These are phyloP conservation scores for Protaetia brevitarsis DNA, from an alignment of 1,140 invertebrate species.

Conservation along the genomic window DNA sequence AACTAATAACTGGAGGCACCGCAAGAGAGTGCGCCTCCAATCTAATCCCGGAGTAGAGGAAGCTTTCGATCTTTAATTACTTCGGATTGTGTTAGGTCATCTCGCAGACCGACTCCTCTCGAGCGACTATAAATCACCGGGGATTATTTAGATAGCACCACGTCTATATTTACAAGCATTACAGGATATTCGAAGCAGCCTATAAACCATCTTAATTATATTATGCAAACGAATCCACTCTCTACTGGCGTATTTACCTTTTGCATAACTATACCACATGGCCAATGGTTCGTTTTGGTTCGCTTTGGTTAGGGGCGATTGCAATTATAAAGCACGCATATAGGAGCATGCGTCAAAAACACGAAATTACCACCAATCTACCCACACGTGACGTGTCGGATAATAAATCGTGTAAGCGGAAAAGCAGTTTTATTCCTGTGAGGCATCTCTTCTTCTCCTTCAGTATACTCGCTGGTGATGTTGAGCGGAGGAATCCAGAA, in stretches of 20 bases:
- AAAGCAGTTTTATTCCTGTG: neutral
- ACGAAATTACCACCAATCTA: slow-evolving; percentile 10
- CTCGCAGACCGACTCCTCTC: no score
- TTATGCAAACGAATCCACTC: slow-evolving; percentile 2
- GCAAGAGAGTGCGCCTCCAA: neutral
- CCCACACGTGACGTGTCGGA: neutral
- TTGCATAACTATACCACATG: slow-evolving; percentile 7
- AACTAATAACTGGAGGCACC: neutral
- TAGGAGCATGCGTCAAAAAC: neutral
- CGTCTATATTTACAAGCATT: slow-evolving; percentile 1
- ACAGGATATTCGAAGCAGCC: neutral
- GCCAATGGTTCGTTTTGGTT: neutral
- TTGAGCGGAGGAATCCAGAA: no score
- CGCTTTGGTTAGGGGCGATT: neutral
- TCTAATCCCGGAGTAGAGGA: no score
- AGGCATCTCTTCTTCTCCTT: no score
- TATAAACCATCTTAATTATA: slow-evolving; percentile 19
- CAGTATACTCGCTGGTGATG: no score
- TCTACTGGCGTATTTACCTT: neutral
- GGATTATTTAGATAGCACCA: neutral
- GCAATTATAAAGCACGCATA: slow-evolving; percentile 12
- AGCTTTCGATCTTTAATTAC: neutral
- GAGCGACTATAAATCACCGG: neutral
- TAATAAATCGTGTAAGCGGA: neutral
- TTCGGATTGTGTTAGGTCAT: neutral